These are phyloP conservation scores for Drosophila pallidifrons DNA, from an alignment of 1,140 invertebrate species.

Conservation along the genomic window DNA sequence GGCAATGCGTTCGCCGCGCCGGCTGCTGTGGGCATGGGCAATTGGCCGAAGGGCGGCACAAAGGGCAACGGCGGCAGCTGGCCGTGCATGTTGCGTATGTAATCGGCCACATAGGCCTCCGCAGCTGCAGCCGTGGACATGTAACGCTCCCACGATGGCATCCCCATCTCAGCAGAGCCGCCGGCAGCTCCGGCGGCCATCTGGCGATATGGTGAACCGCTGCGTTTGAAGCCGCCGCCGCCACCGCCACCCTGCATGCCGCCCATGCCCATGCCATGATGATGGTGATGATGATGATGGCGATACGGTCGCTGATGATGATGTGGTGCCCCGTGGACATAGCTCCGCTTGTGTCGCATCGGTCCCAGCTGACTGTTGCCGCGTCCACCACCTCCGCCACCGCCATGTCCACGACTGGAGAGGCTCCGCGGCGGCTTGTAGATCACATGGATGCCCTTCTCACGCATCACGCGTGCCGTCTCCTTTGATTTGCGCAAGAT, in stretches of 20 bases:
- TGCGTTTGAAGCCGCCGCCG: constrained; percentile 86
- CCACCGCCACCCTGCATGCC: constrained; percentile 42
- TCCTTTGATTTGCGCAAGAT: constrained; percentile 96
- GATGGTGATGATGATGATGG: constrained; percentile 66
- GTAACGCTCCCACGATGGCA: constrained; percentile 85
- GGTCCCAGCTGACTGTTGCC: constrained; percentile 83
- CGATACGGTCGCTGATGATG: constrained; percentile 78
- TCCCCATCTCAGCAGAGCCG: constrained; percentile 85
- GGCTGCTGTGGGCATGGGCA: constrained; percentile 85
- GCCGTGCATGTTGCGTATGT: constrained; percentile 93
- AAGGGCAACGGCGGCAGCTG: constrained; percentile 91
- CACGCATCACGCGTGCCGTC: constrained; percentile 87
- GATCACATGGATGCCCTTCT: constrained; percentile 86
- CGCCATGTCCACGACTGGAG: constrained; percentile 85
- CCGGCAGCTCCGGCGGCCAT: constrained; percentile 83
- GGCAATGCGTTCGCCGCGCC: constrained; percentile 89
- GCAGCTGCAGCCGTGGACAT: constrained; percentile 88
- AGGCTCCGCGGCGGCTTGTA: constrained; percentile 85
- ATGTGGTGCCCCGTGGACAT: constrained; percentile 77
- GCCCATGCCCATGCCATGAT: constrained; percentile 56
- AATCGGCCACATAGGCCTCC: constrained; percentile 91
- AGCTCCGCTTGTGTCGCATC: constrained; percentile 69
- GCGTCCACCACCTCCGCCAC: constrained; percentile 51
- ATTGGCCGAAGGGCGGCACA: constrained; percentile 87
- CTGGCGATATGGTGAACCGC: constrained; percentile 86